Evolutionary conservation across 1,140 invertebrate species (phyloP), one percentile per base, ranked within the genome.

Genomic region (Dreissena rostriformis): DNA sequence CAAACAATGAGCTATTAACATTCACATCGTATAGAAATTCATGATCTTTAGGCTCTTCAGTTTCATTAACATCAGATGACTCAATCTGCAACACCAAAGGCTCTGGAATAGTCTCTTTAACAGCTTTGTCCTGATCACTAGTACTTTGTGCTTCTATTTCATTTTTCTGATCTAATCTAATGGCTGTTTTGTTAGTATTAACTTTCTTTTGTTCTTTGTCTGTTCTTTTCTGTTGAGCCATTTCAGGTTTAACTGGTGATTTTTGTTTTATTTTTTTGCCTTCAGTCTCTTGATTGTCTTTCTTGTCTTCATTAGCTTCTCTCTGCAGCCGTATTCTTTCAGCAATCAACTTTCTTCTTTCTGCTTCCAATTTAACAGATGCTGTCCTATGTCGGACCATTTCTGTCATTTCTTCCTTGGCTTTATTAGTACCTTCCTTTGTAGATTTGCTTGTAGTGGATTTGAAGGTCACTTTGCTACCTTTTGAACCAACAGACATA

Each of bases 311-410:
- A 67, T 28, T 52, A 28, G 65, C 39, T 26, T 65, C 39, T 63
- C 22, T 68, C 39, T 81, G 67, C 1, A 70, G 51, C 66, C 70
- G 73, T 61, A 82, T 82, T n/a, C 22, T 73, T 51, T 82, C 79
- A 26, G 81, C 73, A 53, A 77, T 71, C 6, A 70, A 72, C 19
- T 83, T 83, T 76, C 73, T 70, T 19, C 73, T 55, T 49, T 71
- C 66, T 10, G 63, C 74, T 55, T 83, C 81, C 10, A 77, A 19
- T 71, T 83, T 83, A 19, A 83, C 57, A 76, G 73, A 83, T 51
- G 81, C 81, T 11, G 79, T 82, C 53, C 70, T 65, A 19, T 28
- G 49, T 24, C 79, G 39, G 12, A 82, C 53, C 57, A 82, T 74
- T 39, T 82, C 79, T 8, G 76, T 78, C 19, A 2, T 57, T 67